These are phyloP conservation scores for Arremon aurantiirostris DNA, from an alignment of 2,797 vertebrate genomes.

Conservation along the genomic window DNA sequence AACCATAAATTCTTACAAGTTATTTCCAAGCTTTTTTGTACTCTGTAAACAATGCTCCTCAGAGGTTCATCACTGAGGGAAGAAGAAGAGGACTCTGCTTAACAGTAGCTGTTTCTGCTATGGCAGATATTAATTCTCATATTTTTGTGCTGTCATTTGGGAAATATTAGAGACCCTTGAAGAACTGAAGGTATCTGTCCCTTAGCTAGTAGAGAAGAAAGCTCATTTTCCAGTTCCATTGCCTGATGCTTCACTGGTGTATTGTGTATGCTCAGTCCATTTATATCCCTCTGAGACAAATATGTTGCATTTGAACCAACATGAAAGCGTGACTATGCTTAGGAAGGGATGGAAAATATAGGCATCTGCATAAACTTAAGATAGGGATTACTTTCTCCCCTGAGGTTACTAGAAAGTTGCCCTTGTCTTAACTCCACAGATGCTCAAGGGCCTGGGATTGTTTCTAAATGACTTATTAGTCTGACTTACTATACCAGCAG, in stretches of 20 bases:
- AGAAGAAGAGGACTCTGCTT: background rate
- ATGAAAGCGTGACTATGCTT: background rate
- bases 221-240: background rate
- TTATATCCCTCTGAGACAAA: background rate
- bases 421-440: background rate
- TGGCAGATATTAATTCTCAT: background rate
- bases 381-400: background rate
- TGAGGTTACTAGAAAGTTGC: background rate
- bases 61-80: background rate
- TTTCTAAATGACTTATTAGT: slow-evolving; percentile 19
- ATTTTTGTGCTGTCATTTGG: background rate
- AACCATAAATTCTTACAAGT: background rate
- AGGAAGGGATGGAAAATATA: background rate
- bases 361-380: background rate
- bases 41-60: background rate
- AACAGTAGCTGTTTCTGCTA: background rate
- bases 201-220: background rate
- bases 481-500: background rate
- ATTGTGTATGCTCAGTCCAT: background rate
- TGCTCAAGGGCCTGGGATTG: background rate
- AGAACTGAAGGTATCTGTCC: background rate
- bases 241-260: background rate
- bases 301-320: background rate
- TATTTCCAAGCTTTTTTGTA: background rate
- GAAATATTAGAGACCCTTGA: background rate